Base-by-base conservation (phyloP, 2,888 invertebrate genomes). In the Uropetala carovei region DNA sequence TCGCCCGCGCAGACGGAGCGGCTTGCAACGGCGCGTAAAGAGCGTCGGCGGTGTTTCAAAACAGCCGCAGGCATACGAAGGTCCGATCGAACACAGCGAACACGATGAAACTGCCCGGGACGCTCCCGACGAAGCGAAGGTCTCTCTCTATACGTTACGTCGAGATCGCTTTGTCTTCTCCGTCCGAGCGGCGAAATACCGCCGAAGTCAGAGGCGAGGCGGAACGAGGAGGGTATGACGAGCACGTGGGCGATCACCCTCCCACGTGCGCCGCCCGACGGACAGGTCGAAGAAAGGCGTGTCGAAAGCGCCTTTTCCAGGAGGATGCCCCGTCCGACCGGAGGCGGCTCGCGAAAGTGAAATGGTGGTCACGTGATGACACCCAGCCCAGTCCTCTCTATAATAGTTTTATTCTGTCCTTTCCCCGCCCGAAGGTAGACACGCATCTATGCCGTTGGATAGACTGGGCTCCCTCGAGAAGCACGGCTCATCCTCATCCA, bases 221-320 rank as follows among this genome's bases (percentile, higher is more conserved):
- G 85, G 18, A 58, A 27, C 22, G 22, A 7, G 75, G 11, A 0
- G 58, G 57, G 22, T 10, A 57, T 58, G 14, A 60, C 64, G 64
- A 64, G 16, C 89, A 89, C 89, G 89, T 89, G 89, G 89, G 89
- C 89, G 89, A 89, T n/a, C 60, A 60, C 56, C 89, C 89, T 89
- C 89, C 89, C 89, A 89, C 89, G 89, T 83, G 83, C 56, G 60
- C 64, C 89, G 81, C 22, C 59, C 22, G 68, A 27, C 13, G 92
- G 81, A 43, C 27, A 16, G 81, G 81, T 27, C 16, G 92, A 22
- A 22, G 92, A n/a, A 68, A 60, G 81, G 92, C 58, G 92, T 81
- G 92, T 81, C 82, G 75, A 59, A 83, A 83, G 75, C 22, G 68
- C n/a, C 59, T 57, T 75, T 22, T 43, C 68, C 43, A 58, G 30